Conservation (phyloP, 2,797 vertebrate species). For the Melanotaenia parkinsoni region DNA sequence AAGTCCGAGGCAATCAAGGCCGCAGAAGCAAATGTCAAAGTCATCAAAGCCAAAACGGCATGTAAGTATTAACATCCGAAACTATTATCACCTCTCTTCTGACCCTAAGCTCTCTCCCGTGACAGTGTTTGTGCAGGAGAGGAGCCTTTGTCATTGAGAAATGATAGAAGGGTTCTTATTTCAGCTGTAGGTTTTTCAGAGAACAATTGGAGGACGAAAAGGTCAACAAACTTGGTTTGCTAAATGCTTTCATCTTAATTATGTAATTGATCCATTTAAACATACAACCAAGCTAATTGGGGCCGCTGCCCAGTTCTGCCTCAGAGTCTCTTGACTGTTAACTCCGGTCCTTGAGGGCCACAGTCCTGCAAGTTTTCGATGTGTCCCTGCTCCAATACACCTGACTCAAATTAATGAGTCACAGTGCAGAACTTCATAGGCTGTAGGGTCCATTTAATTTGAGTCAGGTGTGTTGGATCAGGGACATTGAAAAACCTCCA, state of each 20-base stretch:
- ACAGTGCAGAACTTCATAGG: no score
- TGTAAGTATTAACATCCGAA: constrained; percentile 55
- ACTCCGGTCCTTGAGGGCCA: no score
- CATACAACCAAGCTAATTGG: neutral
- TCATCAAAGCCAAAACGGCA: constrained; percentile 68
- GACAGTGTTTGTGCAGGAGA: neutral
- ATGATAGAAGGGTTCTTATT: constrained; percentile 1
- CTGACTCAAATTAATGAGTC: no score
- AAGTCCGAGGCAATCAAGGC: constrained; percentile 83
- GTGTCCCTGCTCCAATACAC: no score
- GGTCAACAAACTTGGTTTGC: neutral
- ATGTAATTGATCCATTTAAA: neutral
- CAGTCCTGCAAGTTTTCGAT: no score
- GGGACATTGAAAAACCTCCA: no score
- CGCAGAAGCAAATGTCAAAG: constrained; percentile 84
- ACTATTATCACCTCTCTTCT: neutral
- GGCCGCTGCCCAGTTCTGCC: neutral
- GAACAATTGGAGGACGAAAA: neutral
- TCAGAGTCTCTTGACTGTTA: neutral
- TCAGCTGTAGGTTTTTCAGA: neutral
- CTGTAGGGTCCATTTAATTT: no score
- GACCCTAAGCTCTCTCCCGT: neutral
- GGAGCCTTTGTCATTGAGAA: neutral
- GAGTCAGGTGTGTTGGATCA: no score
- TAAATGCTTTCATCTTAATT: neutral